Base-by-base conservation (phyloP, 2,888 invertebrate genomes). In the Nemapogon koenigi region DNA sequence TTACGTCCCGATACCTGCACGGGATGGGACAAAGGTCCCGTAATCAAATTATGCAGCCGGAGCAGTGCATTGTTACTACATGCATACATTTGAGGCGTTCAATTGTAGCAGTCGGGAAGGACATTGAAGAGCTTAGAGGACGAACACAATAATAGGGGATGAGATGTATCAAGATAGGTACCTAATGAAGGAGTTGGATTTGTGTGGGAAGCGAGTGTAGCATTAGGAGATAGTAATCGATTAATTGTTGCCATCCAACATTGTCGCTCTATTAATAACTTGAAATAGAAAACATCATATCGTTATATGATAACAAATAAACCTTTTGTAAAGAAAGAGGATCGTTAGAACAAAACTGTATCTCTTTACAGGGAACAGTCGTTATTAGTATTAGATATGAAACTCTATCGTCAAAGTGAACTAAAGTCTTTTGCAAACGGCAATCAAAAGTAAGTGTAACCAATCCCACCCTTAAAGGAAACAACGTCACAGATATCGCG, bases 1-100 rank as follows among this genome's bases (percentile, higher is more conserved):
- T 78, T 56, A 78, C 73, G 76, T 60, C 60, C 62, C 62, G 65
- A 72, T 78, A 78, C 78, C 78, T 78, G 76, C 76, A 57, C 54
- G 55, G 52, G 50, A 37, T 28, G 38, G 58, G 57, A 73, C 72
- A 76, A 75, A 68, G 67, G 72, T 64, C 60, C 52, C 48, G 55
- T 76, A 76, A 78, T 78, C 75, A 78, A 78, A 75, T 78, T 73
- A 78, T 78, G 72, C 76, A 75, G 69, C 70, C 68, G 66, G 70
- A 62, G 65, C 57, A 30, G 56, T 62, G 68, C 56, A 72, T 76
- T 78, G 75, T 76, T 58, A 52, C 49, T 60, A 57, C 62, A 62
- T 76, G 76, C 72, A 76, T 78, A 78, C 67, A 72, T 75, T 75
- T 60, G 53, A 69, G 68, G 69, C 65, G 55, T 55, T 57, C 57